Evolutionary conservation across 2,113 vertebrate species (phyloP).

Genomic region (Thinocorus orbignyianus): DNA sequence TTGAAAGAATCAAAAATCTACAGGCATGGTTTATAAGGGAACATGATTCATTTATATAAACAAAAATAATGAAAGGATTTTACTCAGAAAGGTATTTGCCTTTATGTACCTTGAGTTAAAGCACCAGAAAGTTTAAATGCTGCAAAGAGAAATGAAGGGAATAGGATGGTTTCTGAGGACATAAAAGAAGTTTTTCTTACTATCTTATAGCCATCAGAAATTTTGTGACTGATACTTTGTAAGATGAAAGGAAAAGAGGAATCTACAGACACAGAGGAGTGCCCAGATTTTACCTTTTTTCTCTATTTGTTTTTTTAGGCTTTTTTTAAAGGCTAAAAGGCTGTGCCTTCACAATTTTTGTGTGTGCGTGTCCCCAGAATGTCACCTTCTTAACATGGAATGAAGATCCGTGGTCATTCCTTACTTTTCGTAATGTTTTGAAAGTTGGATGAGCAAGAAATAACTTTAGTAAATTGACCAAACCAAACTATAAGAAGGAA

Average conservation of each 20-base stretch:
- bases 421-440: not conserved
- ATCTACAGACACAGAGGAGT: not conserved
- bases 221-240: not conserved
- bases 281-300: not conserved
- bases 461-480: not conserved
- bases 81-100: slow-evolving; percentile 14
- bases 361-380: not conserved
- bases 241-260: not conserved
- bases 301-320: no score
- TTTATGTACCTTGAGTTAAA: slow-evolving; percentile 37
- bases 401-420: not conserved
- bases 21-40: not conserved
- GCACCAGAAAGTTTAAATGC: not conserved
- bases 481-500: not conserved
- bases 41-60: slow-evolving; percentile 21
- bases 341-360: not conserved
- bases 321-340: no score
- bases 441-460: not conserved
- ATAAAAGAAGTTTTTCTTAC: not conserved
- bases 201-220: not conserved
- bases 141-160: not conserved
- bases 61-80: slow-evolving; percentile 50
- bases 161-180: not conserved
- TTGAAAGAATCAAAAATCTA: not conserved
- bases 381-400: not conserved